These are phyloP conservation scores for Rousettus madagascariensis DNA, from an alignment of 2,797 vertebrate species.

Conservation along the genomic window DNA sequence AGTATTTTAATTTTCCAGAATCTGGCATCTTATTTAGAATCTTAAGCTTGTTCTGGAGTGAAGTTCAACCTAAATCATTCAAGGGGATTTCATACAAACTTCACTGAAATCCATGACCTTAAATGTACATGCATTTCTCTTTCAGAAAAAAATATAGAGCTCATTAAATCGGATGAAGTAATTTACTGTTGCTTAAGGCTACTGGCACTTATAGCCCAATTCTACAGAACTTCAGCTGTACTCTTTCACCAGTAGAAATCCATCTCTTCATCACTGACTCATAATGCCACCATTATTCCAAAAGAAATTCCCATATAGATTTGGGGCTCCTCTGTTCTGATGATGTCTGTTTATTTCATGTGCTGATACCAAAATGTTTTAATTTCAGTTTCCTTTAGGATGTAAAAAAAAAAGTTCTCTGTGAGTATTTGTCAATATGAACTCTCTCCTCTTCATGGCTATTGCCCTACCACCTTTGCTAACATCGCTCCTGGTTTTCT, in stretches of 20 bases:
- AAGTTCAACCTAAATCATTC: conserved; percentile 36
- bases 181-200: conserved; percentile 34
- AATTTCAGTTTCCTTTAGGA: not conserved
- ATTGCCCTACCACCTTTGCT: rapidly evolving
- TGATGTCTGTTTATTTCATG: not conserved
- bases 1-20: conserved; percentile 45
- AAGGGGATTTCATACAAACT: conserved; percentile 53
- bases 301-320: not conserved
- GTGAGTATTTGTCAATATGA: not conserved
- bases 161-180: conserved; percentile 47
- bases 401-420: not conserved
- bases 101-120: conserved; percentile 33
- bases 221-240: conserved; percentile 40
- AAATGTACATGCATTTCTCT: not conserved
- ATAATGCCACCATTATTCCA: not conserved
- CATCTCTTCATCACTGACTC: not conserved
- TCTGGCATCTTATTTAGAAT: conserved; percentile 9
- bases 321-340: not conserved
- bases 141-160: conserved; percentile 34
- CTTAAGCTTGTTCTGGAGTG: not conserved
- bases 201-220: not conserved
- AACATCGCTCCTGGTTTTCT: not conserved
- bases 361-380: conserved; percentile 12
- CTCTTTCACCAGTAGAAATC: not conserved
- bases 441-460: not conserved